Base-by-base conservation (phyloP, 2,888 invertebrate genomes). In the Cantharis nigra region DNA sequence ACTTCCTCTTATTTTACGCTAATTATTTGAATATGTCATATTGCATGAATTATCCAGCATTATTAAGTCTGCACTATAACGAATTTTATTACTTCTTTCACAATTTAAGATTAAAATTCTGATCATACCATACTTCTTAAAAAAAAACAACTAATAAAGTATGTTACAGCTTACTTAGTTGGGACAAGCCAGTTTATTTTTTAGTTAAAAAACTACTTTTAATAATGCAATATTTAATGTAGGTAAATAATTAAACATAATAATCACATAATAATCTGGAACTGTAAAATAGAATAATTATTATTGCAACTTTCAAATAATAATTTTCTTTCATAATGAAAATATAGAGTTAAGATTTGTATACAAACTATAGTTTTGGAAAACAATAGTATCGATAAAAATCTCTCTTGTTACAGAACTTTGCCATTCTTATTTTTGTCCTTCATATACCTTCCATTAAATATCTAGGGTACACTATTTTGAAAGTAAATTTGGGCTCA, bases 401-500 rank as follows among this genome's bases (percentile, higher is more conserved):
- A 67, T 67, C 65, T 67, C 26, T 20, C 26, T n/a, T 14, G 65
- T 67, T 67, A 67, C 26, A 67, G 65, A 67, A 67, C 65, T 67
- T 67, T 26, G 20, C 26, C 65, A 67, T 26, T 67, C n/a, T 67
- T 23, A 23, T 26, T 67, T 67, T 67, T 67, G 65, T 67, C 65
- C 65, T 67, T 67, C 65, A 26, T 67, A 67, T 67, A 67, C 65
- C 65, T 67, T 67, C 65, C 65, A 67, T 67, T 67, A 67, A 67
- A 23, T 67, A 67, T 67, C 23, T 67, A 67, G 65, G 65, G 65
- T 67, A 67, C 65, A 23, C 23, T 49, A 20, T 67, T 67, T 67
- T 23, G 65, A 67, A 67, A 67, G 65, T 67, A 67, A 67, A 67
- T 26, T 67, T 23, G 23, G 20, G 20, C 26, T 23, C 26, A 67